Base-by-base conservation (phyloP, 2,113 vertebrate genomes). In the Empidonax traillii region DNA sequence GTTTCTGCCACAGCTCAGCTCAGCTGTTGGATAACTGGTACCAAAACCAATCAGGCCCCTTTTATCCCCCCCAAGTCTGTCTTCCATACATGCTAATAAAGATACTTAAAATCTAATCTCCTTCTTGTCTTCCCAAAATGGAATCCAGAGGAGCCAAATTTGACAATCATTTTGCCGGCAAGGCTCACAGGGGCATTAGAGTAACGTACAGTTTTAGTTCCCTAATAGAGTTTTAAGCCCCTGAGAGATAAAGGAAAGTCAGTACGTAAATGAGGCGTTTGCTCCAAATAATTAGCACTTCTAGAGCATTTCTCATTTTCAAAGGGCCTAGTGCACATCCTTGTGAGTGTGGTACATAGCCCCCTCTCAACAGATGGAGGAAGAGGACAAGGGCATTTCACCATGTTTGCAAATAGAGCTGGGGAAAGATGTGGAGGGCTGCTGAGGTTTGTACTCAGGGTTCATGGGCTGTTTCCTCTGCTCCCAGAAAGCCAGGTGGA, bases 141-240 rank as follows among this genome's bases (percentile, higher is more conserved):
- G 96, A 94, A 96, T 87, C 92, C 77, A 78, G 68, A 89, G 58
- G 85, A 89, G 90, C 44, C 92, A 93, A 95, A 94, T 76, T 51
- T 68, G 90, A 93, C 83, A 90, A 80, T 76, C 55, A 67, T 76
- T 95, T 91, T 79, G 68, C 91, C 59, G 80, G 78, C 80, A 71
- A 63, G 80, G 62, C 90, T 94, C 83, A 61, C 37, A 75, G 33
- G 89, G 88, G 56, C 79, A 86, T 46, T 37, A 93, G 5, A 14
- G 75, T 73, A 93, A 86, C 0, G 7, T 27, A 76, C 55, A 85
- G 77, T 92, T 95, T 96, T 94, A 92, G 91, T 46, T 95, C 74
- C 82, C 81, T 95, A 94, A 96, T 87, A 95, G 93, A 91, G 58
- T 96, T 94, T 89, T 86, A 93, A 97, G 69, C 95, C 89, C 79